phyloP scores from a whole-genome alignment of 2,888 invertebrate genomes.

The Drosophila anomalipes region DNA sequence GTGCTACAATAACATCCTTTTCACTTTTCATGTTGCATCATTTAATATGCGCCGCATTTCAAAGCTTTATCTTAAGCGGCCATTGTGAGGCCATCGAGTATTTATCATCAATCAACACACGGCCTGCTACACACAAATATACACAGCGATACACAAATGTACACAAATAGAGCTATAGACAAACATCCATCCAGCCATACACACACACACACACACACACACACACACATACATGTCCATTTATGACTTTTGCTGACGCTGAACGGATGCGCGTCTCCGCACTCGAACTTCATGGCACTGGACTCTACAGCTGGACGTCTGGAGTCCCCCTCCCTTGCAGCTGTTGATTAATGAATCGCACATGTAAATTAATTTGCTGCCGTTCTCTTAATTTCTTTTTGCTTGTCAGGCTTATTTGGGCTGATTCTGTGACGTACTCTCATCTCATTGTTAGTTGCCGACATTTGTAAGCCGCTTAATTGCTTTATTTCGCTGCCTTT shows the following conservation, averaged over 20 bases:
- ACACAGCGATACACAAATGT: slow-evolving; percentile 16
- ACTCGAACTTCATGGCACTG: slow-evolving; percentile 28
- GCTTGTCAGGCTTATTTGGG: slow-evolving; percentile 74
- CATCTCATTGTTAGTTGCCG: slow-evolving; percentile 58
- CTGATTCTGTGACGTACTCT: slow-evolving; percentile 49
- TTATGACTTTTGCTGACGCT: slow-evolving; percentile 74
- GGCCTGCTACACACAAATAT: slow-evolving; percentile 57
- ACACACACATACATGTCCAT: slow-evolving; percentile 44
- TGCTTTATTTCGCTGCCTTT: slow-evolving; percentile 77
- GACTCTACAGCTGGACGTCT: slow-evolving; percentile 19
- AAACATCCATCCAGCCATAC: slow-evolving; percentile 6
- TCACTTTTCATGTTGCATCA: slow-evolving; percentile 77
- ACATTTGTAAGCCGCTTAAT: slow-evolving; percentile 81
- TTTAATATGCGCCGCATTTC: slow-evolving; percentile 80
- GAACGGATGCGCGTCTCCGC: slow-evolving; percentile 54
- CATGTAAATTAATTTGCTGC: slow-evolving; percentile 81
- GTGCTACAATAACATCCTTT: slow-evolving; percentile 52
- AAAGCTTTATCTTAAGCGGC: slow-evolving; percentile 79
- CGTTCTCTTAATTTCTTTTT: slow-evolving; percentile 78
- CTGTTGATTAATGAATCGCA: slow-evolving; percentile 80
- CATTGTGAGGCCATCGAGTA: slow-evolving; percentile 61
- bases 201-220: slow-evolving; percentile 4
- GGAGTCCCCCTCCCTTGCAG: neutral
- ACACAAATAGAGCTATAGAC: slow-evolving; percentile 11
- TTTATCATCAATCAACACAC: slow-evolving; percentile 79